Evolutionary conservation across 1,140 invertebrate genomes (phyloP), one percentile per base, ranked within the genome.

Genomic region (Pissodes strobi): DNA sequence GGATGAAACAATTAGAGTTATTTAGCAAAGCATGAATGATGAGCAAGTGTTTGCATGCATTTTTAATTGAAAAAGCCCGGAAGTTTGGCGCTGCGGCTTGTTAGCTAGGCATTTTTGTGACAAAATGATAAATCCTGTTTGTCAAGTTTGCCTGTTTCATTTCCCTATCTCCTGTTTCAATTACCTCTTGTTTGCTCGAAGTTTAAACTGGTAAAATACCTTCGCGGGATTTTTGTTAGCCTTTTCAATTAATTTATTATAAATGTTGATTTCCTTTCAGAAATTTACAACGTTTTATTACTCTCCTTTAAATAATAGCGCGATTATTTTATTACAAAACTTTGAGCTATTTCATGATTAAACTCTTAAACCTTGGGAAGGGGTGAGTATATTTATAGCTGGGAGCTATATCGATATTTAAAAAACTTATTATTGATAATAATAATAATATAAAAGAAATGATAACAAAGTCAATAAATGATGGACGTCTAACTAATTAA

Each of bases 101-200:
- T 74, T 74, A 74, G 71, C 64, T 73, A 74, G 73, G 73, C 71
- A 74, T 73, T 74, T 74, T 74, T 74, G 68, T 69, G 66, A 70
- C 58, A 67, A 72, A 74, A 73, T 70, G 71, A 74, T 72, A 71
- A 74, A 69, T 70, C 60, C 69, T 64, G 67, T 71, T 72, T 71
- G 70, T 70, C 69, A 70, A 69, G 66, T 68, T 71, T 69, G 63
- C 65, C 66, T 56, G 30, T 58, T 56, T 51, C 25, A 59, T 62
- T 59, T 59, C 43, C 55, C 55, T 27, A 46, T 58, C 66, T 65
- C 66, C 62, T 59, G 66, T 69, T 72, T 69, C 70, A 67, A 70
- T 71, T 69, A 69, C 65, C 58, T 46, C 58, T 39, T 51, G 58
- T 61, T 61, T 59, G 56, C 27, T 34, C 25, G 56, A 59, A 46